Evolutionary conservation across 2,888 invertebrate genomes (phyloP).

Genomic region (Diaperis boleti): DNA sequence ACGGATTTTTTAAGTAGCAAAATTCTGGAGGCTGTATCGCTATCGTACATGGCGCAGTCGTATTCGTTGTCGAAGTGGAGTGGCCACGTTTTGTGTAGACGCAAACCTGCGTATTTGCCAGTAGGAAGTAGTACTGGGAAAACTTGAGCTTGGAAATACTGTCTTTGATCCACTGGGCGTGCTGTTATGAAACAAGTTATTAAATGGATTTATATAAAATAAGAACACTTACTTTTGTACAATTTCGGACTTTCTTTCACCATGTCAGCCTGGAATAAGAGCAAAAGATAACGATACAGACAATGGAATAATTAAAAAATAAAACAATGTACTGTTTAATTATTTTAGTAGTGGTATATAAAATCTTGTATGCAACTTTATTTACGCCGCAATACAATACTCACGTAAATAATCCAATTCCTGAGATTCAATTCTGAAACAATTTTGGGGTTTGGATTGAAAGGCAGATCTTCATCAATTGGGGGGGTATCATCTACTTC

Average conservation of each 20-base stretch:
- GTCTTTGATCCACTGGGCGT: conserved; percentile 53
- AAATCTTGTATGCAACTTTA: neutral
- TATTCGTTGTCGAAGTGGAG: conserved; percentile 71
- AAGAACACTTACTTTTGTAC: conserved; percentile 56
- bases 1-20: conserved; percentile 72
- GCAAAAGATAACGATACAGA: too few species aligned
- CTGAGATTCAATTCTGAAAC: conserved; percentile 50
- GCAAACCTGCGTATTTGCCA: conserved; percentile 76
- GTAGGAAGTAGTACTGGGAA: conserved; percentile 74
- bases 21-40: conserved; percentile 73
- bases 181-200: too few species aligned
- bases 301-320: too few species aligned
- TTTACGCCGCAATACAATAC: too few species aligned
- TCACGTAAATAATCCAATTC: conserved; percentile 54
- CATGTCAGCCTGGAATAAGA: conserved; percentile 55
- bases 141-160: conserved; percentile 65
- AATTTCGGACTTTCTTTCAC: conserved; percentile 53
- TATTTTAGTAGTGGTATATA: too few species aligned
- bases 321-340: too few species aligned
- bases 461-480: conserved; percentile 39
- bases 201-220: too few species aligned
- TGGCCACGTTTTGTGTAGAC: conserved; percentile 73
- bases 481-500: conserved; percentile 68
- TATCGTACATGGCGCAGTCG: conserved; percentile 74
- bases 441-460: conserved; percentile 37